These are phyloP conservation scores for Cyclargus thomasi DNA, from an alignment of 1,140 invertebrate genomes.

Conservation along the genomic window DNA sequence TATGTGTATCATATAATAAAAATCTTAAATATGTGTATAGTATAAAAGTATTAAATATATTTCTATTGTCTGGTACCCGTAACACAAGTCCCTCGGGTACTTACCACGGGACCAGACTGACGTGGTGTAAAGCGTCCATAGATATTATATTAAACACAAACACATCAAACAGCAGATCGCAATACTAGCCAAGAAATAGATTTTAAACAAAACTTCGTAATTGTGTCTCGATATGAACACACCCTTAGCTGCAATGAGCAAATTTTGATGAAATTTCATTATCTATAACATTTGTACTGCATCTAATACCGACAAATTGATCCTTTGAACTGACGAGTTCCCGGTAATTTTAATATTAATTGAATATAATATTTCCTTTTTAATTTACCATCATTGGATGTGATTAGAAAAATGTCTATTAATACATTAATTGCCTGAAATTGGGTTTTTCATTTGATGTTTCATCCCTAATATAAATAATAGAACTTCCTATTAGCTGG, in stretches of 20 bases:
- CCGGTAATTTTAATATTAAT: conserved; percentile 9
- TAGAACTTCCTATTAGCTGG: not conserved
- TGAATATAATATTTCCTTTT: conserved; percentile 10
- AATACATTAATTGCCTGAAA: not conserved
- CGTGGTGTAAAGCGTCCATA: too few relatives aligned
- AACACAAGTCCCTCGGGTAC: too few relatives aligned
- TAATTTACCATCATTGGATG: not conserved
- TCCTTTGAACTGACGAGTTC: conserved; percentile 16
- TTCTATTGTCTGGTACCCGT: too few relatives aligned
- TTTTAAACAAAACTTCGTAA: too few relatives aligned
- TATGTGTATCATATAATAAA: too few relatives aligned
- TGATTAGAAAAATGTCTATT: not conserved
- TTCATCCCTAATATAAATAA: not conserved
- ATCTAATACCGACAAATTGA: conserved; percentile 23
- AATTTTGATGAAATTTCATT: conserved; percentile 38
- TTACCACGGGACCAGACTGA: too few relatives aligned
- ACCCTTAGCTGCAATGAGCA: conserved; percentile 35
- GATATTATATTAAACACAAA: too few relatives aligned
- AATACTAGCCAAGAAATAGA: too few relatives aligned
- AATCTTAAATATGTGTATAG: too few relatives aligned
- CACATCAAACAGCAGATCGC: too few relatives aligned
- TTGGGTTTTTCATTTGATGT: not conserved
- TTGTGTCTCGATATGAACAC: too few relatives aligned
- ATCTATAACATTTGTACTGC: conserved; percentile 31
- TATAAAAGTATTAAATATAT: too few relatives aligned